These are phyloP conservation scores for Pelobates fuscus DNA, from an alignment of 2,113 vertebrate species.

Conservation along the genomic window DNA sequence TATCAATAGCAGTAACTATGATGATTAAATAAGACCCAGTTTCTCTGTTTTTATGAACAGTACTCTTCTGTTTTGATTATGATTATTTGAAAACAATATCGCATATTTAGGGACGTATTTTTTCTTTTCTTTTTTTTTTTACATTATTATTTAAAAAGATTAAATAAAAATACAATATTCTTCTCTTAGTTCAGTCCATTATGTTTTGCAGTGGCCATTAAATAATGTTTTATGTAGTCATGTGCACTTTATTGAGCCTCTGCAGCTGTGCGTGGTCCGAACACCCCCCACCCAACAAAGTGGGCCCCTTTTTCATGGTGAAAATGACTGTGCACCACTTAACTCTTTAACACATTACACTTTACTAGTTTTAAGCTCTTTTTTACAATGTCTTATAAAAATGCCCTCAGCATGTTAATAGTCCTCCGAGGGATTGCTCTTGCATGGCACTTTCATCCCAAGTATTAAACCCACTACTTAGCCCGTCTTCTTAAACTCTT, in stretches of 20 bases:
- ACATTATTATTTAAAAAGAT: too few relatives aligned
- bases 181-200: conserved; percentile 16
- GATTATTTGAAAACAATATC: too few relatives aligned
- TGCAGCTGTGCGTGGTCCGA: conserved; percentile 43
- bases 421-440: conserved; percentile 36
- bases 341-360: conserved; percentile 50
- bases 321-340: conserved; percentile 47
- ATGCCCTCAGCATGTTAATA: conserved; percentile 49
- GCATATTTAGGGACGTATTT: too few relatives aligned
- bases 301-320: conserved; percentile 33
- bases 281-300: conserved; percentile 33
- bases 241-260: conserved; percentile 38
- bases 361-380: conserved; percentile 50
- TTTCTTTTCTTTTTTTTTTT: too few relatives aligned
- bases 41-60: too few relatives aligned
- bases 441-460: conserved; percentile 37
- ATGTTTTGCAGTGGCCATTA: conserved; percentile 21
- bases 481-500: conserved; percentile 34
- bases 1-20: too few relatives aligned
- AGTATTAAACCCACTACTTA: conserved; percentile 37
- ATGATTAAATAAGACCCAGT: too few relatives aligned
- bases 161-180: too few relatives aligned
- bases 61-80: too few relatives aligned
- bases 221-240: conserved; percentile 33
- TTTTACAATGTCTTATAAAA: conserved; percentile 51